These are phyloP conservation scores for Hemiprocne comata DNA, from an alignment of 2,113 vertebrate genomes.

Conservation along the genomic window DNA sequence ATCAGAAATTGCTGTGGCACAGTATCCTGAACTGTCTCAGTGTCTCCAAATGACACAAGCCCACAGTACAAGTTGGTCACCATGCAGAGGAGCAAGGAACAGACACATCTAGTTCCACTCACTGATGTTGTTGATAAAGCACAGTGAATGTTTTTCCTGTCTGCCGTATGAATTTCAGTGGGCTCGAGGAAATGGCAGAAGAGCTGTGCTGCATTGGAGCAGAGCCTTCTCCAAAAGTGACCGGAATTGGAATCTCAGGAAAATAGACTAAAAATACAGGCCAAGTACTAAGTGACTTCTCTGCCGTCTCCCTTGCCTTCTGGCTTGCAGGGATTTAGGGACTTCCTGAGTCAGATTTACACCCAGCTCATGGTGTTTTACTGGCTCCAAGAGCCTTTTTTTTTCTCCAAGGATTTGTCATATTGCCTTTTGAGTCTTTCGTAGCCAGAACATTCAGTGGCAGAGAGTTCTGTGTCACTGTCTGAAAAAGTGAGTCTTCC, in stretches of 20 bases:
- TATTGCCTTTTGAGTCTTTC: neutral
- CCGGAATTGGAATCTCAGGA: neutral
- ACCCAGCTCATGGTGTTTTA: neutral
- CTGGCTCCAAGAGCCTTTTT: neutral
- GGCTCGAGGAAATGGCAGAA: neutral
- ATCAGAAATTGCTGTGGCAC: neutral
- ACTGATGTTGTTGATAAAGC: neutral
- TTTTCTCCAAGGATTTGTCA: neutral
- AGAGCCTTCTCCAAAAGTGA: neutral
- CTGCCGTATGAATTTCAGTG: neutral
- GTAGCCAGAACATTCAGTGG: neutral
- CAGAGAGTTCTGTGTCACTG: neutral
- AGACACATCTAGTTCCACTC: rapidly evolving
- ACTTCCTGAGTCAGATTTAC: neutral
- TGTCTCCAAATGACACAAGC: neutral
- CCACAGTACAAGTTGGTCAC: neutral
- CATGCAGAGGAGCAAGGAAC: neutral
- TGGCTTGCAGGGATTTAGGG: neutral
- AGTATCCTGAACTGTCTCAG: neutral
- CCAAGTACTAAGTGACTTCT: neutral
- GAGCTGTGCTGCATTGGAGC: neutral
- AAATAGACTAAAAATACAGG: neutral
- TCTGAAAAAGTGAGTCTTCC: neutral
- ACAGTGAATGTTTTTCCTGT: neutral
- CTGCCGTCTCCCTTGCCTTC: neutral